Percentiles rank a stretch among this genome's conserved stretches.
These are phyloP conservation scores for Drosophila prolongata DNA, from an alignment of 2,888 invertebrate genomes.

Conservation along the genomic window DNA sequence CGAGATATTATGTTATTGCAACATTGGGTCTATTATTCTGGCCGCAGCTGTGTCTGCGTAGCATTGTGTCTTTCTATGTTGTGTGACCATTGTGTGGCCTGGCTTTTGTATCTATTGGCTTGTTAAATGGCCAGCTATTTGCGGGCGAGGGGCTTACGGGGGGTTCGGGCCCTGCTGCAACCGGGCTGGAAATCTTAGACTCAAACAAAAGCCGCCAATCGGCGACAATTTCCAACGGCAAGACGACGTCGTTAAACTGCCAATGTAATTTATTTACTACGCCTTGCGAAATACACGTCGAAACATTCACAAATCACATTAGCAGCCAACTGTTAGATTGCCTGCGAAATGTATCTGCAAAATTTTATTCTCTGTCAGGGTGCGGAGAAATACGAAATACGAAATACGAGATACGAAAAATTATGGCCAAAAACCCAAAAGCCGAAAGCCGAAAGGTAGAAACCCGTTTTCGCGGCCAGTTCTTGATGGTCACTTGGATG, in stretches of 20 bases:
- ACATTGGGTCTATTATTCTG: slow-evolving; percentile 1
- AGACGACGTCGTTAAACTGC: slow-evolving; percentile 62
- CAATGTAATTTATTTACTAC: slow-evolving; percentile 77
- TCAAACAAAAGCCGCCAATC: slow-evolving; percentile 44
- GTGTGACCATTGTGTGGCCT: slow-evolving; percentile 34
- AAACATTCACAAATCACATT: slow-evolving; percentile 43
- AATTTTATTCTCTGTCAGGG: slow-evolving; percentile 41
- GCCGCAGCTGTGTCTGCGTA: slow-evolving; percentile 1
- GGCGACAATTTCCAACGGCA: slow-evolving; percentile 50
- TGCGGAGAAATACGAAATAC: slow-evolving; percentile 28
- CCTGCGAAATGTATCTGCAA: slow-evolving; percentile 55
- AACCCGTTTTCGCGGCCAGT: slow-evolving; percentile 62
- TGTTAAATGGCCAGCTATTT: slow-evolving; percentile 40
- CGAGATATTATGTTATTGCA: not conserved
- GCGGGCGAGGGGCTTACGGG: not conserved
- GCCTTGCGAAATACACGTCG: slow-evolving; percentile 49
- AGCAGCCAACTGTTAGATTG: slow-evolving; percentile 57
- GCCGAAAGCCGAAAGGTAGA: slow-evolving; percentile 26
- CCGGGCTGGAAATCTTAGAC: slow-evolving; percentile 29
- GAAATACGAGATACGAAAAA: slow-evolving; percentile 6
- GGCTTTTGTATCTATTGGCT: slow-evolving; percentile 38
- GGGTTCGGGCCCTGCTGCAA: slow-evolving; percentile 10
- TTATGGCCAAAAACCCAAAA: slow-evolving; percentile 26
- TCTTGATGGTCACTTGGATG: slow-evolving; percentile 56
- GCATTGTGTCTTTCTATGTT: slow-evolving; percentile 19